Percentiles rank a stretch among this genome's conserved stretches.
phyloP scores from a whole-genome alignment of 2,113 vertebrate genomes.

The Melanerpes formicivorus region DNA sequence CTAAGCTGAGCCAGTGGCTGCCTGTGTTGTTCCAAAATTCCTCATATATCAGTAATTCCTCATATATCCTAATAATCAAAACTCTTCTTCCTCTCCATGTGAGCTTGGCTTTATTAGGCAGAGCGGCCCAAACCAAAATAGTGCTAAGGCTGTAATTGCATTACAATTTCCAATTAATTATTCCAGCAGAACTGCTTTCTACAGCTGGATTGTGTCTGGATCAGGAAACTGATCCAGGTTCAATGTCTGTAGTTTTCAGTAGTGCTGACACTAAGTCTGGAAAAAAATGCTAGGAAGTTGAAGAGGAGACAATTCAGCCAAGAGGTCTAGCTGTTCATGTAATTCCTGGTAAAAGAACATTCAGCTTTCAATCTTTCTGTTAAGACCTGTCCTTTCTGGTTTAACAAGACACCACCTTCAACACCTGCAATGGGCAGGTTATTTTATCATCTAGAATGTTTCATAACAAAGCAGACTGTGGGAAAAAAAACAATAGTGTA shows the following conservation, averaged over 20 bases:
- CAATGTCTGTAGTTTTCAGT: neutral
- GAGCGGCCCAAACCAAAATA: neutral
- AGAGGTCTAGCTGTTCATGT: neutral
- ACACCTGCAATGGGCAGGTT: neutral
- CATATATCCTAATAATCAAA: neutral
- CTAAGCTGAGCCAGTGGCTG: neutral
- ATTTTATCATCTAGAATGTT: neutral
- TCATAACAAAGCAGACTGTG: neutral
- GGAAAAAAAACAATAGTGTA: neutral
- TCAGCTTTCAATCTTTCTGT: neutral
- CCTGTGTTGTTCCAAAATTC: neutral
- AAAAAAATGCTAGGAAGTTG: neutral
- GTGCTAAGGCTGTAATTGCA: neutral
- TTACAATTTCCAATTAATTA: neutral
- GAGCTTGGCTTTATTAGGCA: neutral
- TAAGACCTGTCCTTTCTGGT: neutral
- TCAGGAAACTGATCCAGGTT: neutral
- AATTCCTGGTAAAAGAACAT: neutral
- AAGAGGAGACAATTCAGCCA: neutral
- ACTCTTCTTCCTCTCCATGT: neutral
- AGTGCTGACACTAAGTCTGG: neutral
- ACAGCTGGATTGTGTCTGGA: neutral
- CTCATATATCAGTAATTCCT: neutral
- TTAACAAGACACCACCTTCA: neutral
- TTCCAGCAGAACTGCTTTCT: neutral